Base-by-base conservation (phyloP, 2,888 invertebrate genomes). In the Rapana venosa region DNA sequence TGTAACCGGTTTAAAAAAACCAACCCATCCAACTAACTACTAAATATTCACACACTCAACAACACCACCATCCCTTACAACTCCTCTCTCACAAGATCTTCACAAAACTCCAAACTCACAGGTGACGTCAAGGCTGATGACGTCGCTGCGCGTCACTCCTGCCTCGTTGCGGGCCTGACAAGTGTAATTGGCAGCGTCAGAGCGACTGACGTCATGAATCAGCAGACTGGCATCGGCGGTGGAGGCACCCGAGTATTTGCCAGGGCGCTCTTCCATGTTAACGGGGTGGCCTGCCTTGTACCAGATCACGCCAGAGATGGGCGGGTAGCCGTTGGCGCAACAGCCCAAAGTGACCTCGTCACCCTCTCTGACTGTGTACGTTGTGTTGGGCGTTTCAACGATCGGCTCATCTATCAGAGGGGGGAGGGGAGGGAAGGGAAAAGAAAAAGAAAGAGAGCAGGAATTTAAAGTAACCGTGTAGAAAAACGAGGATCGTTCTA, bases 31-130 rank as follows among this genome's bases (percentile, higher is more conserved):
- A 47, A 47, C 47, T 5, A 47, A 47, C 2, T 47, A 47, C 2
- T 47, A 47, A n/a, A 5, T 47, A 47, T 47, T 8, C 8, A 8
- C 47, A 47, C 47, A 47, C 47, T 47, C 2, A 47, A 8, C 2
- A 47, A 8, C 47, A 47, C 47, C 47, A 47, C 8, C 47, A 47
- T 47, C 47, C 47, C 8, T 47, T 8, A 47, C 47, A 2, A 47
- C 47, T 8, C 47, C 66, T 15, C 66, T 15, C 11, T 15, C 13
- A 61, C 13, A 20, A 15, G 66, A 32, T n/a, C 11, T 79, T 26
- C 11, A n/a, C n/a, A n/a, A n/a, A n/a, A n/a, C n/a, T n/a, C n/a
- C 70, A 36, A 17, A 88, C 88, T 88, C 83, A 89, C 89, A 89
- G 6, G 22, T 30, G 17, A 89, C 89, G 26, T 47, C 11, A 5